Percentiles rank a stretch among this genome's conserved stretches.
These are phyloP conservation scores for Ceyx cyanopectus DNA, from an alignment of 2,113 vertebrate species.

Conservation along the genomic window DNA sequence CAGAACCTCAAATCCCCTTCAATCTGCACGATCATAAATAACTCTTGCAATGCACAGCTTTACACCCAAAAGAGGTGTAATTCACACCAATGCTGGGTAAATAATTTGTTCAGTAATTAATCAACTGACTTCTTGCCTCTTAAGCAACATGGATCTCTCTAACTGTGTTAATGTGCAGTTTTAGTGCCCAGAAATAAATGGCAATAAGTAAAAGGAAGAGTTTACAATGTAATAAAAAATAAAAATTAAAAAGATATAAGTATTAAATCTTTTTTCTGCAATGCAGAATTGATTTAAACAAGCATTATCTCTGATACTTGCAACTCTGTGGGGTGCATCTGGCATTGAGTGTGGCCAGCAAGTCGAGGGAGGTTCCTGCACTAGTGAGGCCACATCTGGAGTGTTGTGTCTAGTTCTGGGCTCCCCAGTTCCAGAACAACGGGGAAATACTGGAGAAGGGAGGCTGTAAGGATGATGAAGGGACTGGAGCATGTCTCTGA, in stretches of 20 bases:
- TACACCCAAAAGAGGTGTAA: neutral
- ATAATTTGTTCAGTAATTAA: slow-evolving; percentile 4
- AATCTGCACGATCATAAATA: slow-evolving; percentile 8
- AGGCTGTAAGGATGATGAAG: too few species aligned
- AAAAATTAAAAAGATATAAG: neutral
- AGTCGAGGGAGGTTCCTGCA: too few species aligned
- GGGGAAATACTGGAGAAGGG: too few species aligned
- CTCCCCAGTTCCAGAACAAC: too few species aligned
- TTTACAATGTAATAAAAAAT: neutral
- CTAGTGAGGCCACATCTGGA: too few species aligned
- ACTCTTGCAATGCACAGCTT: neutral
- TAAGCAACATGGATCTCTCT: neutral
- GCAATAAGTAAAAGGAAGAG: neutral
- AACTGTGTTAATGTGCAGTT: neutral
- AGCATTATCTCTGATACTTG: too few species aligned
- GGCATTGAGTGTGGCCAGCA: too few species aligned
- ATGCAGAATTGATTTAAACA: neutral
- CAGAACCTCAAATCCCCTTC: neutral
- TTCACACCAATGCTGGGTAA: neutral
- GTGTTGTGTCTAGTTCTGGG: too few species aligned
- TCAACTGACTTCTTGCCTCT: neutral
- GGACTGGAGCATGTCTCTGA: too few species aligned
- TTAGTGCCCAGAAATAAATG: neutral
- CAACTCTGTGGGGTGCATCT: too few species aligned
- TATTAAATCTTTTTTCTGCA: neutral